These are phyloP conservation scores for Daboia siamensis DNA, from an alignment of 2,113 vertebrate species.

Conservation along the genomic window DNA sequence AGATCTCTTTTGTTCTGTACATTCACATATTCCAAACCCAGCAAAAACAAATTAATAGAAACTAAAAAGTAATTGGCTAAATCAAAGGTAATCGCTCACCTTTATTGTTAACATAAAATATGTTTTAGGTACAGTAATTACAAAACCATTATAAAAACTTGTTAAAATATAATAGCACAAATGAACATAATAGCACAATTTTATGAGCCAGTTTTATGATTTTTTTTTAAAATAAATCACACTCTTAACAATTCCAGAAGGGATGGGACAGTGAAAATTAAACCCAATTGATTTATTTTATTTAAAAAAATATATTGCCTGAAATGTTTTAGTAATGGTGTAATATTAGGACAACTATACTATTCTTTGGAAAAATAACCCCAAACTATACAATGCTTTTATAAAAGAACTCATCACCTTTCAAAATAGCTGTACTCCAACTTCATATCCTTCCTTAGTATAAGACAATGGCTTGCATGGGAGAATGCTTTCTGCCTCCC, in stretches of 20 bases:
- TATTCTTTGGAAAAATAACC: conserved; percentile 34
- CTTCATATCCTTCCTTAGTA: conserved; percentile 66
- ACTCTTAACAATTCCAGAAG: conserved; percentile 44
- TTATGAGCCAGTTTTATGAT: conserved; percentile 27
- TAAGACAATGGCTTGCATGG: conserved; percentile 68
- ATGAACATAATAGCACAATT: conserved; percentile 24
- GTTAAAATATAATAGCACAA: conserved; percentile 16
- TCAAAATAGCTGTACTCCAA: conserved; percentile 70
- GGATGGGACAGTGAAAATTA: conserved; percentile 19
- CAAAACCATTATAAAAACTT: background rate
- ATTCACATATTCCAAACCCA: conserved; percentile 49
- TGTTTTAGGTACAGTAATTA: background rate
- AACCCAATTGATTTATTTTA: conserved; percentile 34
- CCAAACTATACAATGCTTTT: background rate
- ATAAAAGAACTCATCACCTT: conserved; percentile 70
- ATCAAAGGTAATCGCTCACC: background rate
- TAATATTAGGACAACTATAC: conserved; percentile 51
- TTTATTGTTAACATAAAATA: conserved; percentile 11
- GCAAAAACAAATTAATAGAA: conserved; percentile 45
- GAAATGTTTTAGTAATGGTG: conserved; percentile 45
- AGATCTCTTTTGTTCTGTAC: conserved; percentile 49
- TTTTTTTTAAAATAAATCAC: conserved; percentile 38
- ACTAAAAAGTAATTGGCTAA: background rate
- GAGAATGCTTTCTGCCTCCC: conserved; percentile 70
- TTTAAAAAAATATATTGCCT: conserved; percentile 21